Base-by-base conservation (phyloP, 1,140 invertebrate genomes). In the Bombus sylvicola region DNA sequence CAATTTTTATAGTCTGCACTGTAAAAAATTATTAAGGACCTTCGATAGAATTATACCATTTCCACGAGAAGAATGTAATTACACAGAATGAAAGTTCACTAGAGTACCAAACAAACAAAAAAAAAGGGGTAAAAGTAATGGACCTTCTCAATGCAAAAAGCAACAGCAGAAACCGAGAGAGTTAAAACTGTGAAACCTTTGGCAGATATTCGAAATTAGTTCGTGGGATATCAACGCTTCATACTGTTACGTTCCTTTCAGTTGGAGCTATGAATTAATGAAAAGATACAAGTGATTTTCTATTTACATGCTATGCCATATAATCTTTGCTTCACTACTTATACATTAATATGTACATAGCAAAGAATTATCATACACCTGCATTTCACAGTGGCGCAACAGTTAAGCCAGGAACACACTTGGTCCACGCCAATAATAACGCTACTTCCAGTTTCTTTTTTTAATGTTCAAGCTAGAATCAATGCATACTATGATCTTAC, bases 261-360 rank as follows among this genome's bases (percentile, higher is more conserved):
- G 83, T 78, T 75, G 76, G 85, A 84, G 68, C 77, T 89, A 89
- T 57, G 64, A 86, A 73, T 89, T 79, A 84, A 86, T 76, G 68
- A 85, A 83, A 90, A 87, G 81, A 87, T 89, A 84, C 86, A 89
- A 90, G 66, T 83, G 79, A 88, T 39, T 90, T 83, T 85, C 83
- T 88, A 85, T 90, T 82, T 88, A 87, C 87, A 90, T 75, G 59
- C 68, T 90, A 90, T 86, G 86, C 28, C 81, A 62, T 74, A 90
- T 81, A 87, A 73, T 76, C 74, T 81, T 82, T 91, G 83, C 81
- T 82, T 78, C 73, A 76, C 87, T 87, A 88, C 81, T 85, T 88
- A 91, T 82, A 86, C 64, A 83, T 90, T 87, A 90, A 86, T 91
- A 87, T 90, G 59, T 90, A 91, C 87, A 88, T 43, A 84, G 89